Base-by-base conservation (phyloP, 2,888 invertebrate genomes). In the Agriotes lineatus region DNA sequence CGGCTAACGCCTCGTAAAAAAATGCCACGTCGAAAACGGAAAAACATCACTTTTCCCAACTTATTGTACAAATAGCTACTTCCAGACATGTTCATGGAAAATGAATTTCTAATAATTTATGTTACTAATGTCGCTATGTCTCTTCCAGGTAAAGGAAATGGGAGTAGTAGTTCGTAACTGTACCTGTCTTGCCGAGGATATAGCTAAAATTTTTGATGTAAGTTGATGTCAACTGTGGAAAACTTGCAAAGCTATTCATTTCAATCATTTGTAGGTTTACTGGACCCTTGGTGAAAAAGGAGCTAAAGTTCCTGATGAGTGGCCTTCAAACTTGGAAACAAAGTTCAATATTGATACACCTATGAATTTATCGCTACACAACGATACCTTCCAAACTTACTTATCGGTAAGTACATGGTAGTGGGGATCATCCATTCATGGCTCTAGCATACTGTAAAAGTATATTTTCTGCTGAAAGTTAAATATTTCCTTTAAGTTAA, bases 131-230 rank as follows among this genome's bases (percentile, higher is more conserved):
- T n/a, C n/a, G n/a, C n/a, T 12, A 12, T 37, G 1, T 45, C 18
- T 33, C 58, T 82, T 74, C 7, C 82, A 94, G 93, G 95, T 96
- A 19, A 96, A 96, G 84, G 97, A 97, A 85, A 83, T 98, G 77
- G 99, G 99, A 0, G 87, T 96, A 2, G 86, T 93, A 0, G 90
- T 92, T 0, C 87, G 89, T 73, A 93, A 96, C 82, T 97, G 97
- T 82, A 90, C 92, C 42, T 95, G 95, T 78, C 84, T 97, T 35
- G 94, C 93, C 0, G 86, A 88, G 45, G 97, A 97, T 84, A 85
- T 97, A 67, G 89, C 87, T 1, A 98, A 98, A 85, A 92, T 99
- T 73, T 97, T 97, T 81, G 94, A 96, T 76, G 93, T 93, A 84
- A 89, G 88, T 84, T 50, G 14, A 30, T n/a, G n/a, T n/a, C n/a